Percentiles rank a stretch among this genome's conserved stretches.
Evolutionary conservation across 2,113 vertebrate species (phyloP).

Genomic region (Paradoxurus hermaphroditus): DNA sequence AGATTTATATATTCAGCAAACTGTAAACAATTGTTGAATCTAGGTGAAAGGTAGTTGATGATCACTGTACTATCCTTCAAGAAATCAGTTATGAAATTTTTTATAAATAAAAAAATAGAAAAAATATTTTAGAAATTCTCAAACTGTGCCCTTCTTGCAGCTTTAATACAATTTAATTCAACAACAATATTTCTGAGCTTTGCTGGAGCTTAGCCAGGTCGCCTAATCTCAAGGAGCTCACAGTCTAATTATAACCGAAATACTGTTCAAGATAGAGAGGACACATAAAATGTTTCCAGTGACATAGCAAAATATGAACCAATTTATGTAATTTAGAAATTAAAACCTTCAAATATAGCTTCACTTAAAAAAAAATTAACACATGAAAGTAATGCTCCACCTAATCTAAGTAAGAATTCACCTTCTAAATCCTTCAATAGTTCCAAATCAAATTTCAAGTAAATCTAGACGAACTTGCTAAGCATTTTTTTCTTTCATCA

Average conservation of each 20-base stretch:
- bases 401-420: not conserved
- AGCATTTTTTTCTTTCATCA: slow-evolving; percentile 4
- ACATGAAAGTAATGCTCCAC: not conserved
- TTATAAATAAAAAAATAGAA: not conserved
- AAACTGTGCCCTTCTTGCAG: not conserved
- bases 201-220: not conserved
- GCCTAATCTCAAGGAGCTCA: slow-evolving; percentile 13
- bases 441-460: slow-evolving; percentile 5
- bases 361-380: slow-evolving; percentile 27
- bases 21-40: not conserved
- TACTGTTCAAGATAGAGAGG: not conserved
- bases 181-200: not conserved
- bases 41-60: not conserved
- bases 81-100: not conserved
- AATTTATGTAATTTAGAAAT: slow-evolving; percentile 29
- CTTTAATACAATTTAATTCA: not conserved
- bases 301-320: slow-evolving; percentile 31
- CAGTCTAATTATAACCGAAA: slow-evolving; percentile 14
- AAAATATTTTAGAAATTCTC: slow-evolving; percentile 21
- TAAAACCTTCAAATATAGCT: slow-evolving; percentile 22
- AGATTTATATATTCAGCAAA: not conserved
- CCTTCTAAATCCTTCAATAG: not conserved
- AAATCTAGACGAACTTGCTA: not conserved
- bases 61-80: not conserved
- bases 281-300: not conserved